Conservation (phyloP, 1,140 invertebrate species). For the Bombus fervidus region DNA sequence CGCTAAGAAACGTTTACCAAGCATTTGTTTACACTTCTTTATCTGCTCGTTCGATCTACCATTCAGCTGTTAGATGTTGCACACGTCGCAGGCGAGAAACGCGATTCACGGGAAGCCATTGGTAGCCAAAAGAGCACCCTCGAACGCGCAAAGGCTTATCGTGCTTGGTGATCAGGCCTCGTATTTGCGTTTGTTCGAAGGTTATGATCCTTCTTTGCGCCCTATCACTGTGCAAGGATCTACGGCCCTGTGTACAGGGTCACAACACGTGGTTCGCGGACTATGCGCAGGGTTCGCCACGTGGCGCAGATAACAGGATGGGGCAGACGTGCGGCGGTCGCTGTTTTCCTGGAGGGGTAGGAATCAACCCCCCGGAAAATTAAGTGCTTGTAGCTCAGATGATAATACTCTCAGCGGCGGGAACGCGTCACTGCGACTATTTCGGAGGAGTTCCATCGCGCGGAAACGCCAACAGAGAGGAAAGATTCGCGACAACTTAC, state of each 20-base stretch:
- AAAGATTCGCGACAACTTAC: not conserved
- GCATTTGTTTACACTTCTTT: not conserved
- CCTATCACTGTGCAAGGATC: conserved; percentile 70
- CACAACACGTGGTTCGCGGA: conserved; percentile 76
- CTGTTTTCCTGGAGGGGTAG: conserved; percentile 64
- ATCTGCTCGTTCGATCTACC: not conserved
- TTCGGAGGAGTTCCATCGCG: conserved; percentile 38
- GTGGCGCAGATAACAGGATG: conserved; percentile 79
- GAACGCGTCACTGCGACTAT: conserved; percentile 62
- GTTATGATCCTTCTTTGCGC: conserved; percentile 77
- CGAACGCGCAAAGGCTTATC: conserved; percentile 58
- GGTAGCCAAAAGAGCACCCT: conserved; percentile 45
- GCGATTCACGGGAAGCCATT: conserved; percentile 28
- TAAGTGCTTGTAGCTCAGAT: conserved; percentile 80
- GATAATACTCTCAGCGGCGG: conserved; percentile 73
- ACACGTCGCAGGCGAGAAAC: conserved; percentile 51
- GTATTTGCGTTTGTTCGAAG: conserved; percentile 78
- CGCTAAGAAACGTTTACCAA: not conserved
- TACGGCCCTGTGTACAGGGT: conserved; percentile 63
- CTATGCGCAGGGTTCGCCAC: conserved; percentile 72
- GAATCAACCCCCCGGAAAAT: conserved; percentile 82
- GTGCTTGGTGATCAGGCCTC: conserved; percentile 50
- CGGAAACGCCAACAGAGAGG: conserved; percentile 38
- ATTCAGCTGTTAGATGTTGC: too few relatives aligned
- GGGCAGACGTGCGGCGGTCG: conserved; percentile 66